Evolutionary conservation across 2,888 invertebrate genomes (phyloP).

Genomic region (Ligdia adustata): DNA sequence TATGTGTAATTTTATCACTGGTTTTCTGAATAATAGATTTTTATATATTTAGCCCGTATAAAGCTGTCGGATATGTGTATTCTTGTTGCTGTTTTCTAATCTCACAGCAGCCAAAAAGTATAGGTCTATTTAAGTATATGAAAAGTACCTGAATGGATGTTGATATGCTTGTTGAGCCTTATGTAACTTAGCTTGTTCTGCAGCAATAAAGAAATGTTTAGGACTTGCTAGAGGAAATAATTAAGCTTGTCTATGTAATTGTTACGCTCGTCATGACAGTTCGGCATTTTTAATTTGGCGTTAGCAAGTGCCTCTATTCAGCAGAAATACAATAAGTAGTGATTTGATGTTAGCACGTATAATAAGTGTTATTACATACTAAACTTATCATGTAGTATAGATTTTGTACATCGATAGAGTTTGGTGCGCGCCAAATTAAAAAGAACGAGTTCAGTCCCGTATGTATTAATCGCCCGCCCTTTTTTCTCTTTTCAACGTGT

Average conservation of each 20-base stretch:
- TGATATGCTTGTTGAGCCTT: too few relatives aligned
- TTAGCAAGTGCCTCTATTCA: not conserved
- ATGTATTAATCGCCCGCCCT: slow-evolving; percentile 53
- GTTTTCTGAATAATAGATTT: too few relatives aligned
- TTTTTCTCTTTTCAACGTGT: slow-evolving; percentile 82
- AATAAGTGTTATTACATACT: not conserved
- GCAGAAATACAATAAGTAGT: not conserved
- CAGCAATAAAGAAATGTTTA: slow-evolving; percentile 52
- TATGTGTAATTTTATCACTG: too few relatives aligned
- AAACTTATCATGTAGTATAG: slow-evolving; percentile 4
- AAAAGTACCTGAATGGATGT: slow-evolving; percentile 64
- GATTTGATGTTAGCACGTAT: not conserved
- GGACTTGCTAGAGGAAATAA: slow-evolving; percentile 77
- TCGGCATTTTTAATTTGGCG: slow-evolving; percentile 6
- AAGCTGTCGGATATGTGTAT: too few relatives aligned
- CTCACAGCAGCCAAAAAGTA: too few relatives aligned
- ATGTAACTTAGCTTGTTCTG: not conserved
- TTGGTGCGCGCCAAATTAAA: slow-evolving; percentile 24
- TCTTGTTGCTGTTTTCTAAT: too few relatives aligned
- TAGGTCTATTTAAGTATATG: too few relatives aligned
- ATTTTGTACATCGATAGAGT: slow-evolving; percentile 3
- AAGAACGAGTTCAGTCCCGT: slow-evolving; percentile 4
- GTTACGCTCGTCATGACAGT: slow-evolving; percentile 17
- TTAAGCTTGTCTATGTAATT: slow-evolving; percentile 48
- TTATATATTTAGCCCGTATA: too few relatives aligned